Base-by-base conservation (phyloP, 23 tunicate genomes). In the Oikopleura vanhoeffeni region DNA sequence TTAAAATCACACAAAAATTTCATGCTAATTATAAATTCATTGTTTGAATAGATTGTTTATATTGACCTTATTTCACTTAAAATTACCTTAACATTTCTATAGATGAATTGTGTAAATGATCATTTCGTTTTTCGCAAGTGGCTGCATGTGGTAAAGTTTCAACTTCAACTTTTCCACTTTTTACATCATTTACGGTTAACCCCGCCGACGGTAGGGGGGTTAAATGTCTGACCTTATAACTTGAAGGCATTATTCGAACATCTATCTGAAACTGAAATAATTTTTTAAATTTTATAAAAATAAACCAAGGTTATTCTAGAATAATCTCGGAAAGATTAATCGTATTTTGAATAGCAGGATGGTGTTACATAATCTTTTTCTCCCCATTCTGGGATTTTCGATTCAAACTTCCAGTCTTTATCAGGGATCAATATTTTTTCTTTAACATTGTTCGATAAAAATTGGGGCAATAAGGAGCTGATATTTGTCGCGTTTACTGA, bases 351-450 rank as follows among this genome's bases (percentile, higher is more conserved):
- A 38, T 71, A 71, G 32, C 35, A 71, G 2, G 2, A 33, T 18
- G 57, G 57, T 4, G 40, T 57, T 13, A 4, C 28, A 64, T 27
- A 86, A 40, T 49, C 87, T 0, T 32, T 1, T 3, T 58, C 18
- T 28, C 88, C 87, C 99, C 99, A 95, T 0, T 76, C 84, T 0
- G 99, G 99, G 82, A 91, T 0, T 0, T 67, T 39, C 0, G 97
- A 85, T 77, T 85, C 83, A 76, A 95, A 95, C 40, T 77, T 87
- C 99, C 99, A 95, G 41, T 87, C 86, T n/a, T n/a, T n/a, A n/a
- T n/a, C n/a, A n/a, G n/a, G n/a, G n/a, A n/a, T n/a, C n/a, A n/a
- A n/a, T n/a, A n/a, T n/a, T n/a, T n/a, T n/a, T n/a, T n/a, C n/a
- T n/a, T n/a, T n/a, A n/a, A n/a, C n/a, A n/a, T n/a, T n/a, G n/a